Evolutionary conservation across 1,140 invertebrate species (phyloP).

Genomic region (Brachionus plicatilis): DNA sequence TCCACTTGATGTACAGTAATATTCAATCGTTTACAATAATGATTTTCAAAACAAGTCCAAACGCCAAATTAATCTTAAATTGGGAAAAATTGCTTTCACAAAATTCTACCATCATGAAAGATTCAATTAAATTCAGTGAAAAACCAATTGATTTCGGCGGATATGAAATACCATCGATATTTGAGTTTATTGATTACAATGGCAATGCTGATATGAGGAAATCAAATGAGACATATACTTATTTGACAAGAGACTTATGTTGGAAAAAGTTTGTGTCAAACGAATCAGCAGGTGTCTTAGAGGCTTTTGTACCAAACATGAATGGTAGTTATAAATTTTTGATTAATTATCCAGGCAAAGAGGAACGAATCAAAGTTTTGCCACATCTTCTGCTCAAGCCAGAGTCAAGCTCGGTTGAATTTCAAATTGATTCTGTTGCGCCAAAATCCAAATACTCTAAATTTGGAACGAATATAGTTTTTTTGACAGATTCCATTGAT

Average conservation of each 20-base stretch:
- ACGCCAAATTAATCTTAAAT: constrained; percentile 5
- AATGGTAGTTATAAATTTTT: constrained; percentile 30
- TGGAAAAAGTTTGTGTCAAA: constrained; percentile 27
- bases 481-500: not conserved
- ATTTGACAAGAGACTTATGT: not conserved
- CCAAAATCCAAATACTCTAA: constrained; percentile 16
- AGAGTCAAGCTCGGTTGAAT: constrained; percentile 35
- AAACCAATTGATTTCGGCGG: constrained; percentile 3
- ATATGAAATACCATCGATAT: constrained; percentile 8
- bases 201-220: constrained; percentile 8
- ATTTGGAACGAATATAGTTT: constrained; percentile 5
- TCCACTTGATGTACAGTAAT: constrained; percentile 11
- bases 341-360: not conserved
- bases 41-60: not conserved
- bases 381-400: not conserved
- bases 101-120: not conserved
- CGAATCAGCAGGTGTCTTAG: not conserved
- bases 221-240: constrained; percentile 26
- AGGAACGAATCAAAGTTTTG: not conserved
- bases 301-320: not conserved
- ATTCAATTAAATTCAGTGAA: constrained; percentile 26
- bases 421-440: not conserved
- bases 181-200: constrained; percentile 25
- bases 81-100: not conserved
- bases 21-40: constrained; percentile 32